Percentiles rank a stretch among this genome's conserved stretches.
Conservation (phyloP, 2,888 invertebrate species). For the Chelonus formosanus region DNA sequence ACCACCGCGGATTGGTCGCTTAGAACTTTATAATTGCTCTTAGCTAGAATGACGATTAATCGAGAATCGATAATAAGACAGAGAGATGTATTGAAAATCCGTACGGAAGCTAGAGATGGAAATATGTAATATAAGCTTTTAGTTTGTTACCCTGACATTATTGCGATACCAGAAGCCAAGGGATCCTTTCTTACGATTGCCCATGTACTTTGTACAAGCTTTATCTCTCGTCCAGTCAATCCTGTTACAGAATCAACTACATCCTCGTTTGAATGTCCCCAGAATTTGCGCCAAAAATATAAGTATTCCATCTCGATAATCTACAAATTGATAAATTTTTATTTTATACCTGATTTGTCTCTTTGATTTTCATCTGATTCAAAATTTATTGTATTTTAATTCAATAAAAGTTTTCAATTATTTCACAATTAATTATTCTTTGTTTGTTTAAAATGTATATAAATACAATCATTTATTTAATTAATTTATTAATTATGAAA, state of each 20-base stretch:
- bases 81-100: constrained; percentile 18
- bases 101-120: constrained; percentile 26
- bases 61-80: constrained; percentile 40
- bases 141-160: constrained; percentile 65
- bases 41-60: constrained; percentile 45
- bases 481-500: too few species aligned
- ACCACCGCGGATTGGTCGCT: constrained; percentile 31
- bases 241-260: constrained; percentile 63
- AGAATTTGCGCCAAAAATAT: constrained; percentile 46
- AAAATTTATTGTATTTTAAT: too few species aligned
- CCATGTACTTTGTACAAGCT: constrained; percentile 65
- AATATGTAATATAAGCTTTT: constrained; percentile 24
- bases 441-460: too few species aligned
- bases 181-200: constrained; percentile 64
- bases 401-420: too few species aligned
- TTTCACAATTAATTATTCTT: too few species aligned
- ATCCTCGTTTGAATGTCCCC: constrained; percentile 48
- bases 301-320: constrained; percentile 45
- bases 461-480: too few species aligned
- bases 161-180: constrained; percentile 62
- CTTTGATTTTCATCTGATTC: too few species aligned
- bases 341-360: not conserved
- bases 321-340: constrained; percentile 4
- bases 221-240: constrained; percentile 64
- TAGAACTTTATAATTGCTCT: constrained; percentile 36